Evolutionary conservation across 2,797 vertebrate genomes (phyloP), one percentile per base, ranked within the genome.

Genomic region (Xenentodon cancila): DNA sequence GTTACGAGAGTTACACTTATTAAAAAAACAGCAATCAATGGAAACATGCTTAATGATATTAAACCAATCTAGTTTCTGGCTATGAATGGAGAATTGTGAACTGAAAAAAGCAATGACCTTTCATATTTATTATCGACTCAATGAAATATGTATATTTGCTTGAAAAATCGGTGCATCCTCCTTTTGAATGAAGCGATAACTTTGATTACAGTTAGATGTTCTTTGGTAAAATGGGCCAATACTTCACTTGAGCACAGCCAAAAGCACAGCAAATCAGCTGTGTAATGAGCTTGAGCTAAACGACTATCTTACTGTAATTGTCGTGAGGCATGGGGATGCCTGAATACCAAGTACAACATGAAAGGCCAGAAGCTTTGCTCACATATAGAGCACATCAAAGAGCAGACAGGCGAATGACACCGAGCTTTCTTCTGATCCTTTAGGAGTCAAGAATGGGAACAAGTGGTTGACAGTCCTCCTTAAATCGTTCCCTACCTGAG

Each of bases 251-350:
- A 25, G 25, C 25, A 25, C 25, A 25, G 25, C 5, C 30, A 8
- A 60, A 30, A 69, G 44, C 48, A 56, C 16, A 64, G 70, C 46
- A 82, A 81, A 87, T 77, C 49, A 5, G 20, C 71, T 20, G 65
- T 58, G 59, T 64, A 75, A 85, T 86, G 79, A 77, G 80, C 68
- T 77, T 73, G 68, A 82, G 76, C 76, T 68, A 82, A 88, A 87
- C 73, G 64, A 68, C 61, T 64, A 55, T 81, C 73, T 76, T 59
- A 63, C 71, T 80, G 71, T 84, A 85, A 80, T 73, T 80, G 66
- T 66, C 47, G 20, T 64, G 64, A 67, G 75, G 67, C 58, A 56
- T 54, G 76, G 56, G 25, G 25, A 25, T 17, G 60, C 71, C 44
- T 73, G 67, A 82, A 77, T 85, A 48, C 71, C 74, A 75, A 87